Base-by-base conservation (phyloP, 2,797 vertebrate species). In the Mycteria americana region DNA sequence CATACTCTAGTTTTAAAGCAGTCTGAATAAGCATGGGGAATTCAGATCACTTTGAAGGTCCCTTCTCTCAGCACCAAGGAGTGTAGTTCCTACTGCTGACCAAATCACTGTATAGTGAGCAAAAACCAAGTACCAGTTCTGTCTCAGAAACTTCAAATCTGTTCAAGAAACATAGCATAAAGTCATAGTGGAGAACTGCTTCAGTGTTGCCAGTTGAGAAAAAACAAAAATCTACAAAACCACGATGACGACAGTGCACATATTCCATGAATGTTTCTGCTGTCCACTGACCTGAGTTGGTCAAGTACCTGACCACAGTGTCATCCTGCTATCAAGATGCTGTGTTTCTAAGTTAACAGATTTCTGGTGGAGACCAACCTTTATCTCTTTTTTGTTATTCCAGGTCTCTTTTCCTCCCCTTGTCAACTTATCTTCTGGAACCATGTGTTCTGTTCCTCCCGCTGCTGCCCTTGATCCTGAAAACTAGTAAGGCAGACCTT, bases 191-290 rank as follows among this genome's bases (percentile, higher is more conserved):
- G n/a, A 51, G 24, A 91, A 75, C 25, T 48, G 28, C 28, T 75
- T 78, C 30, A 51, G 22, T 17, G 27, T 45, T 45, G n/a, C 31
- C 25, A 73, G 31, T 4, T 70, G 57, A 60, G 53, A 43, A 63
- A 76, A 65, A 16, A 1, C 18, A 45, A 21, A 15, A 22, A 28
- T 8, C 21, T 63, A 37, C 70, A 67, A 59, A 84, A 45, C 33
- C 33, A 73, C 1, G 0, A 45, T 4, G 12, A 50, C 31, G 33
- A 62, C 51, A 62, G 27, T 4, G 16, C 39, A 57, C 0, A 0
- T 37, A 39, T 33, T 24, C 33, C 5, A 3, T 30, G 27, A 35
- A 4, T 4, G 17, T 33, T 31, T 69, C 70, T 82, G 50, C 67
- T 67, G n/a, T 19, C 50, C 79, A 6, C 11, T 1, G 4, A 7